These are phyloP conservation scores for Mycetomoellerius zeteki DNA, from an alignment of 1,140 invertebrate genomes.

Conservation along the genomic window DNA sequence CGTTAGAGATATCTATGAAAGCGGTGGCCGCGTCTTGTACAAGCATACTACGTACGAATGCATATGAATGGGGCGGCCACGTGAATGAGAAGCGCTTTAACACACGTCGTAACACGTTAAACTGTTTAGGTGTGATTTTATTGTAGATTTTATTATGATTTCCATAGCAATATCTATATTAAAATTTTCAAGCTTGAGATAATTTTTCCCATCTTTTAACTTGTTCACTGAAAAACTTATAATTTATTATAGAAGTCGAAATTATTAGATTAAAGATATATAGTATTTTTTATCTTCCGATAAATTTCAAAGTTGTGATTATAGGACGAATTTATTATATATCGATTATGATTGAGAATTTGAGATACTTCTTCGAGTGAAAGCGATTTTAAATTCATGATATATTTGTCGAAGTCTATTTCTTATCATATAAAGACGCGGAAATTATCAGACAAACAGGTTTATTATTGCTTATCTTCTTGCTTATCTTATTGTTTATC, in stretches of 20 bases:
- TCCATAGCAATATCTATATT: not conserved
- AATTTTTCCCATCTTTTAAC: not conserved
- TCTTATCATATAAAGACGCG: not conserved
- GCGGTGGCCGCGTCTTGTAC: slow-evolving; percentile 20
- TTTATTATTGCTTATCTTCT: no score
- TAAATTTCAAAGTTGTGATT: not conserved
- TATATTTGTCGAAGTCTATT: not conserved
- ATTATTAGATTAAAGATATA: not conserved
- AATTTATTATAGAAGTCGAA: not conserved
- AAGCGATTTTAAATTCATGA: slow-evolving; percentile 22
- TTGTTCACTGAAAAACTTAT: not conserved
- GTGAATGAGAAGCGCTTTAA: slow-evolving; percentile 68
- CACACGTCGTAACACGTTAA: slow-evolving; percentile 23
- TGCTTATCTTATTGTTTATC: not conserved
- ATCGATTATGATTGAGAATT: slow-evolving; percentile 4
- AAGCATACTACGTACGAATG: slow-evolving; percentile 31
- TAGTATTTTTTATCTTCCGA: not conserved
- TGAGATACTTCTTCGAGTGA: not conserved
- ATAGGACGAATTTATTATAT: not conserved
- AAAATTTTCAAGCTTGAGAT: no score
- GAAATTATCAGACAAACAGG: slow-evolving; percentile 13
- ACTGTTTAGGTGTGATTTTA: not conserved
- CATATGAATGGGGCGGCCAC: slow-evolving; percentile 66
- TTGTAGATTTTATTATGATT: not conserved
- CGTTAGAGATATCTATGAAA: slow-evolving; percentile 63